Evolutionary conservation across 2,797 vertebrate genomes (phyloP).

Genomic region (Alectoris magna): DNA sequence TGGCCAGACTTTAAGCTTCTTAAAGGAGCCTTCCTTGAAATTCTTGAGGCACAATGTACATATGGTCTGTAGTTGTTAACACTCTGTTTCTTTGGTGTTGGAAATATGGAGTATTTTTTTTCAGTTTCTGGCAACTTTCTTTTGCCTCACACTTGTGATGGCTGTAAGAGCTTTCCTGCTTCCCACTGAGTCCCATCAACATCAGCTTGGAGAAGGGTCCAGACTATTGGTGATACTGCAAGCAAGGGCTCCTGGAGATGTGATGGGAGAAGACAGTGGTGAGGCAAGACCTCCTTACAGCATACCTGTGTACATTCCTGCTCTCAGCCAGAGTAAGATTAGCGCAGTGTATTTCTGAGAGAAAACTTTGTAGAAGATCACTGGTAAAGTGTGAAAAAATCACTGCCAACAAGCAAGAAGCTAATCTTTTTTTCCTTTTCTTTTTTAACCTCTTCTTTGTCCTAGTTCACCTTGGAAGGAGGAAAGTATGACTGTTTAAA

Average conservation of each 20-base stretch:
- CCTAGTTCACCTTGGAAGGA: not conserved
- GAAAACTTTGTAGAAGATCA: not conserved
- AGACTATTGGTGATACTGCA: rapidly evolving
- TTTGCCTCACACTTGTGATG: not conserved
- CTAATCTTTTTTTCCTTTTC: not conserved
- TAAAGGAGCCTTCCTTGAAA: not conserved
- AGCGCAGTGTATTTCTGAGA: not conserved
- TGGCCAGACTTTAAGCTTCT: not conserved
- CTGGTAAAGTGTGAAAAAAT: not conserved
- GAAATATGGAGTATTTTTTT: not conserved
- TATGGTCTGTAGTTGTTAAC: not conserved
- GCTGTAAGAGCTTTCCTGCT: not conserved
- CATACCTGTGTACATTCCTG: not conserved
- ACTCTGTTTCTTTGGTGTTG: not conserved
- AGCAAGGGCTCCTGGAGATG: not conserved
- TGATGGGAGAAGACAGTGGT: not conserved
- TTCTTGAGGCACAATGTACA: not conserved
- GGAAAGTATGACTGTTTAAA: constrained; percentile 34
- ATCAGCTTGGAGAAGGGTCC: not conserved
- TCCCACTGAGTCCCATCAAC: not conserved
- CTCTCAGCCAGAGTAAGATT: not conserved
- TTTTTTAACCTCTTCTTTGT: not conserved
- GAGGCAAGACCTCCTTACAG: not conserved
- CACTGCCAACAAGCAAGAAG: not conserved
- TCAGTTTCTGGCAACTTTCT: not conserved